Base-by-base conservation (phyloP, 1,140 invertebrate species). In the Vanessa tameamea region DNA sequence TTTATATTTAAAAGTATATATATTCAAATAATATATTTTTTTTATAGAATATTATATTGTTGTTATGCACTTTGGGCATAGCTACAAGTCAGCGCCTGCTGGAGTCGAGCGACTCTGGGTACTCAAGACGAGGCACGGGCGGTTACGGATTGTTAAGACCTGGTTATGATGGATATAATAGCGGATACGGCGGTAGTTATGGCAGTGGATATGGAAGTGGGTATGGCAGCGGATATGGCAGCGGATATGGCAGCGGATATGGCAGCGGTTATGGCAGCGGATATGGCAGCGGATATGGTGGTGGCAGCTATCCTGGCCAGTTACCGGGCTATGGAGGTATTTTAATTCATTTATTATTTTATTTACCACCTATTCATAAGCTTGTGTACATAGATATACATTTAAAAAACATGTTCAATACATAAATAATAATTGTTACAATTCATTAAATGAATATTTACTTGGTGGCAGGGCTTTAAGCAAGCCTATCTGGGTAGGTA, bases 101-200 rank as follows among this genome's bases (percentile, higher is more conserved):
- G 12, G 71, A 76, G 23, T 64, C 53, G 14, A 63, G 37, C 23
- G 71, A 69, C 16, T 26, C 26, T 12, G 31, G 59, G 13, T 23
- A 68, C 66, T 15, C 63, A 13, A 66, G 76, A 15, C 71, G 68
- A 51, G 61, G 55, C 53, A 16, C 51, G 4, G 78, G 87, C 20
- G 86, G 89, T 7, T 91, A 91, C 57, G 89, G 88, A 1, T 71
- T 89, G 14, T 69, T 91, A 47, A 82, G 79, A 71, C 89, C 89
- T 3, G 86, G 87, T 5, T 88, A 85, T 48, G 74, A 75, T 31
- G 78, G 82, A 7, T 85, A 83, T 68, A 71, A 64, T 43, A 55
- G 73, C 9, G 76, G 78, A 31, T 81, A 82, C 67, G 77, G 78
- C 55, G 79, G 80, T 16, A 51, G 53, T 13, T 64, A 64, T 48